A percentile compares a stretch with the other conserved stretches of the same genome.
Conservation (phyloP, 1,140 invertebrate genomes). For the Homalodisca vitripennis region DNA sequence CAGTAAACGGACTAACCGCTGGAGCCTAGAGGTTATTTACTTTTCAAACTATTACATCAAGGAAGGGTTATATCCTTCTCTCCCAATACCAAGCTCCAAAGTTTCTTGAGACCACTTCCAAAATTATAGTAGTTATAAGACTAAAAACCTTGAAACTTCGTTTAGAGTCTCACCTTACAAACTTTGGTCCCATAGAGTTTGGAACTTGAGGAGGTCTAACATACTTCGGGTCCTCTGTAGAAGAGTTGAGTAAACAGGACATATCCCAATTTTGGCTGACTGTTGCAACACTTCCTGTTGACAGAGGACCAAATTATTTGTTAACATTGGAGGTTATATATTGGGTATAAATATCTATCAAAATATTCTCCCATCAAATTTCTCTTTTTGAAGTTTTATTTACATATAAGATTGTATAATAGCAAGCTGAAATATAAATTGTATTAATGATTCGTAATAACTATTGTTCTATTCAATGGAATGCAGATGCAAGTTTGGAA, state of each 20-base stretch:
- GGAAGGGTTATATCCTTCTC: too few species aligned
- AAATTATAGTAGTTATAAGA: too few species aligned
- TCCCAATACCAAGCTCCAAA: too few species aligned
- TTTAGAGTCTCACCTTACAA: too few species aligned
- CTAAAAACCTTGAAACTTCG: too few species aligned
- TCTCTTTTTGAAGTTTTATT: neutral
- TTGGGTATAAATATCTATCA: neutral
- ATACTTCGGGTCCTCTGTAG: neutral
- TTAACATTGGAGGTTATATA: neutral
- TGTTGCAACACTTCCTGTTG: neutral
- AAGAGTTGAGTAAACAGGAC: neutral
- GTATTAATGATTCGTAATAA: too few species aligned
- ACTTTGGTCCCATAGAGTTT: constrained; percentile 1
- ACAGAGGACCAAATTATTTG: neutral
- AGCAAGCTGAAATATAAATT: neutral
- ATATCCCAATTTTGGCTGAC: neutral
- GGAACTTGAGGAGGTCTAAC: constrained; percentile 1
- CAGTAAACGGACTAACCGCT: too few species aligned
- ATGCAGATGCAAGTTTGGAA: too few species aligned
- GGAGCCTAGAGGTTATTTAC: too few species aligned
- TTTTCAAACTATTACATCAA: too few species aligned
- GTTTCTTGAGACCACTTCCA: too few species aligned
- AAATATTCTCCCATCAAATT: neutral
- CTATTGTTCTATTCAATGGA: too few species aligned
- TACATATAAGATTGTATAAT: neutral